These are phyloP conservation scores for Limonius californicus DNA, from an alignment of 1,140 invertebrate species.

Conservation along the genomic window DNA sequence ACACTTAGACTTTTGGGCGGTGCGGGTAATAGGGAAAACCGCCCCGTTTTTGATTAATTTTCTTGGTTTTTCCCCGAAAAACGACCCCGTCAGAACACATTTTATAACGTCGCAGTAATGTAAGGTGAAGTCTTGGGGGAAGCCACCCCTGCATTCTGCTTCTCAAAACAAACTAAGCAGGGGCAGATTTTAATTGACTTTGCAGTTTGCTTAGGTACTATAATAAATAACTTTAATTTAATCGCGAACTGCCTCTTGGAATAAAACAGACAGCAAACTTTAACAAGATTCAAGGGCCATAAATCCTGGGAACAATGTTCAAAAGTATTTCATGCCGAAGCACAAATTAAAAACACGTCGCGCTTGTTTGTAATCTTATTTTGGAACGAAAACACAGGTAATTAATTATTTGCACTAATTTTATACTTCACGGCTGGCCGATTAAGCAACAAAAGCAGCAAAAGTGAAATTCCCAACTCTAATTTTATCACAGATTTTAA, in stretches of 20 bases:
- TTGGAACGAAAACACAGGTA: no score
- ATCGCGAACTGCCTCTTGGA: slow-evolving; percentile 16
- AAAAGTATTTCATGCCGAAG: background rate
- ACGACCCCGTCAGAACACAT: background rate
- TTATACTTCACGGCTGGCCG: no score
- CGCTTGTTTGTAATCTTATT: background rate
- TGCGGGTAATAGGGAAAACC: background rate
- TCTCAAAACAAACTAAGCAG: slow-evolving; percentile 17
- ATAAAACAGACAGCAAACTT: slow-evolving; percentile 8
- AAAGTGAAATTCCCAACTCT: no score
- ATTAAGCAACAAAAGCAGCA: no score
- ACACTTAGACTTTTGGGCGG: no score
- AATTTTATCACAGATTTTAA: no score
- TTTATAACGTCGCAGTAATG: background rate
- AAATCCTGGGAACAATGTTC: background rate
- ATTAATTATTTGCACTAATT: no score
- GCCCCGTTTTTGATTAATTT: background rate
- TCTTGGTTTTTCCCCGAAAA: no score
- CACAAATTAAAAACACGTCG: background rate
- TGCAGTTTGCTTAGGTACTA: slow-evolving; percentile 19
- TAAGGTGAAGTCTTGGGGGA: background rate
- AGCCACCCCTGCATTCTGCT: background rate
- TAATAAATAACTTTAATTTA: slow-evolving; percentile 23
- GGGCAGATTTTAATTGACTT: slow-evolving; percentile 24
- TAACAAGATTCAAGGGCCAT: background rate